Evolutionary conservation across 2,888 invertebrate genomes (phyloP).

Genomic region (Gonocerus acuteangulatus): DNA sequence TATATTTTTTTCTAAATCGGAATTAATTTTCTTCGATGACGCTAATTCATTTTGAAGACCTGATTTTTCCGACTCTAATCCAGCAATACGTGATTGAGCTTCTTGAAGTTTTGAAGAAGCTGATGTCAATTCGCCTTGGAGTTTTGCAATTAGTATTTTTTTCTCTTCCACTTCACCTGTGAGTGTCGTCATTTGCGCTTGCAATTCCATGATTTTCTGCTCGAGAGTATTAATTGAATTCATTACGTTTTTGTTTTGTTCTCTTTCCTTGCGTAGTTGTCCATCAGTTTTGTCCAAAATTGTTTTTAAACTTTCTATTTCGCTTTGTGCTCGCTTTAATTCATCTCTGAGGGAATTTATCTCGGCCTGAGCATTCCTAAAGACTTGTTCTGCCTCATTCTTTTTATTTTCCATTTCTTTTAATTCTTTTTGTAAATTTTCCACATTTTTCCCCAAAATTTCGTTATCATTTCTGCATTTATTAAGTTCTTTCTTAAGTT

Average conservation of each 20-base stretch:
- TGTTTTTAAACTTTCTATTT: conserved; percentile 6
- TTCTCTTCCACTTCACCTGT: conserved; percentile 6
- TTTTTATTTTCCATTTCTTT: background rate
- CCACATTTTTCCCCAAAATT: background rate
- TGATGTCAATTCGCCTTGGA: conserved; percentile 4
- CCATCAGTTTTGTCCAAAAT: conserved; percentile 19
- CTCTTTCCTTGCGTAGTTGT: conserved; percentile 14
- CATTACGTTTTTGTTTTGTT: background rate
- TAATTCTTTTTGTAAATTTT: background rate
- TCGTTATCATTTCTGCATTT: background rate
- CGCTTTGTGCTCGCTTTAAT: conserved; percentile 10
- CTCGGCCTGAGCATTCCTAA: conserved; percentile 23
- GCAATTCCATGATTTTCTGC: background rate
- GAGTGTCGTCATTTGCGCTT: background rate
- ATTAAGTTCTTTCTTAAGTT: background rate
- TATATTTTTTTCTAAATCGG: conserved; percentile 4
- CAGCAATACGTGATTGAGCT: conserved; percentile 7
- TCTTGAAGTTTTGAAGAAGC: conserved; percentile 17
- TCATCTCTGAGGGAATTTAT: conserved; percentile 16
- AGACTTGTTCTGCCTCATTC: background rate
- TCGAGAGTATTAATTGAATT: background rate
- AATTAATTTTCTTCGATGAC: background rate
- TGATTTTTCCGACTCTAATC: conserved; percentile 5
- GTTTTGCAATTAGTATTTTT: conserved; percentile 2
- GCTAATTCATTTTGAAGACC: conserved; percentile 9